Evolutionary conservation across 2,113 vertebrate genomes (phyloP).

Genomic region (Sula dactylatra): DNA sequence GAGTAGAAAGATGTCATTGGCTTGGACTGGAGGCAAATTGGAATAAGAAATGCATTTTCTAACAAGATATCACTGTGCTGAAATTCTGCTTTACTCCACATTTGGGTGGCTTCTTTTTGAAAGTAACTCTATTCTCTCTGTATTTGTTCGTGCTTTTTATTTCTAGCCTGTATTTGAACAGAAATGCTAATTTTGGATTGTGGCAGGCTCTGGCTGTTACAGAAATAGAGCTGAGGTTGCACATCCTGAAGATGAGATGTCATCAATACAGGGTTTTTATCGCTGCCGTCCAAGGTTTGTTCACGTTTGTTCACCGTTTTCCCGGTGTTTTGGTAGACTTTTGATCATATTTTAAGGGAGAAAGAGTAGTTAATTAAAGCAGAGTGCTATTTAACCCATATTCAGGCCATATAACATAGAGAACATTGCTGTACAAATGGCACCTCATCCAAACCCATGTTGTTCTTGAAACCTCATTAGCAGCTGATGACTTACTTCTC

Average conservation of each 20-base stretch:
- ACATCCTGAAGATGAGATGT: background rate
- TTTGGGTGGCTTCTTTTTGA: background rate
- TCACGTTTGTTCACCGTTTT: background rate
- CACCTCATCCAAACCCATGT: background rate
- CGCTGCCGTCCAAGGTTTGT: background rate
- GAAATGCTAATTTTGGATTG: background rate
- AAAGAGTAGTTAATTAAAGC: background rate
- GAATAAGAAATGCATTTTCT: background rate
- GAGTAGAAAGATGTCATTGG: background rate
- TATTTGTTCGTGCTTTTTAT: background rate
- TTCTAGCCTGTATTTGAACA: background rate
- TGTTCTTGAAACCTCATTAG: background rate
- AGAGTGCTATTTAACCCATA: background rate
- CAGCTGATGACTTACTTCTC: rapidly evolving
- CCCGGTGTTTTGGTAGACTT: background rate
- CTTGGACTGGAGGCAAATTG: background rate
- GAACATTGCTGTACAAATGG: background rate
- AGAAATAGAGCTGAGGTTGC: background rate
- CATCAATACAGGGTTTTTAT: background rate
- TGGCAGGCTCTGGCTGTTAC: background rate
- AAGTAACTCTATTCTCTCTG: background rate
- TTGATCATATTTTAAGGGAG: background rate
- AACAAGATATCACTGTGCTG: background rate
- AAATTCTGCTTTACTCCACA: background rate
- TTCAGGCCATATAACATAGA: background rate